Conservation (phyloP, 2,113 vertebrate genomes). For the Petroica traversi region DNA sequence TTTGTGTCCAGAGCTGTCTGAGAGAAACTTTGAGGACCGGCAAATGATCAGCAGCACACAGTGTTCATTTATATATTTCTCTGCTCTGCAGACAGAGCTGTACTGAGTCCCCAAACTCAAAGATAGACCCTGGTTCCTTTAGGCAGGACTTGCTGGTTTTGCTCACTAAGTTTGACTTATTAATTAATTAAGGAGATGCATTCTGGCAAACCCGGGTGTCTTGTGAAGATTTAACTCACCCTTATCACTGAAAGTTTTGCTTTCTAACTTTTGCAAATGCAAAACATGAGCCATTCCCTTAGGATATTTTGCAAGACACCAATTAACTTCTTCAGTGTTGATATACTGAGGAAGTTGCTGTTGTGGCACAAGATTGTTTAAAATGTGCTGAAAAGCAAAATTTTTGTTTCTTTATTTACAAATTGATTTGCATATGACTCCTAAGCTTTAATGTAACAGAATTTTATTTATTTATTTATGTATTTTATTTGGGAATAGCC, state of each 20-base stretch:
- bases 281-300: not conserved
- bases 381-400: conserved; percentile 18
- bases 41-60: not conserved
- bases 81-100: not conserved
- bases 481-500: not conserved
- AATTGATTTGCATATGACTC: not conserved
- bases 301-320: not conserved
- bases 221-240: not conserved
- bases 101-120: not conserved
- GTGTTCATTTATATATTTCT: not conserved
- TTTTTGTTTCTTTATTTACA: not conserved
- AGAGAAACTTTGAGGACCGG: not conserved
- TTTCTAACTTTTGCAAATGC: not conserved
- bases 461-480: not conserved
- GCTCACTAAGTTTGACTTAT: not conserved
- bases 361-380: not conserved
- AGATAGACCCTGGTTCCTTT: not conserved
- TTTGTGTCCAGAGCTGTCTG: conserved; percentile 15
- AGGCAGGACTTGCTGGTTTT: not conserved
- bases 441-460: not conserved
- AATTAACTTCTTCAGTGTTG: not conserved
- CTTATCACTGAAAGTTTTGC: not conserved
- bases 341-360: not conserved
- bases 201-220: not conserved
- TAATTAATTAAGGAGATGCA: not conserved